A percentile compares a stretch with the other conserved stretches of the same genome.
phyloP scores from a whole-genome alignment of 2,888 invertebrate genomes.

The Pseudanteris insignis region DNA sequence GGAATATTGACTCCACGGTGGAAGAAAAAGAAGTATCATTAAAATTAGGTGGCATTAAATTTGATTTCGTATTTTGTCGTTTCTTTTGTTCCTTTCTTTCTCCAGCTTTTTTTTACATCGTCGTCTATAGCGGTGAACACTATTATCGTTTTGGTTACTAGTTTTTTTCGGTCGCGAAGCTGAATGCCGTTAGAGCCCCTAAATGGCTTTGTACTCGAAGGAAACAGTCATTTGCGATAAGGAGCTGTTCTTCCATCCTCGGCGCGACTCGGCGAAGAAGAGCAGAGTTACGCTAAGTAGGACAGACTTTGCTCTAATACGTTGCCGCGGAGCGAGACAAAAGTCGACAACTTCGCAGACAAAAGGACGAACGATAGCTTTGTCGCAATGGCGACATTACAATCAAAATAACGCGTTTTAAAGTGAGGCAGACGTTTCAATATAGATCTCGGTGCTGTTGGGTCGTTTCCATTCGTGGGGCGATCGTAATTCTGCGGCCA shows the following conservation, averaged over 20 bases:
- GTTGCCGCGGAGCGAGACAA: conserved; percentile 26
- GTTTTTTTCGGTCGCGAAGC: conserved; percentile 51
- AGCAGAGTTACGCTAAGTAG: conserved; percentile 36
- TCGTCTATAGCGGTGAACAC: conserved; percentile 18
- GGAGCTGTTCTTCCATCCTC: conserved; percentile 55
- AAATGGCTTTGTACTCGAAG: conserved; percentile 61
- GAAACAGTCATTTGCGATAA: conserved; percentile 65
- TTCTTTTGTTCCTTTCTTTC: conserved; percentile 12
- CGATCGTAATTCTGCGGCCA: conserved; percentile 50
- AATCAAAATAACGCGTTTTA: conserved; percentile 61
- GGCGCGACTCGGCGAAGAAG: conserved; percentile 35
- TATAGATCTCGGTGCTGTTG: conserved; percentile 37
- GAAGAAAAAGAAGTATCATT: no score
- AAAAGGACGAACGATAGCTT: conserved; percentile 49
- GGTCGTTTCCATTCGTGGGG: conserved; percentile 41
- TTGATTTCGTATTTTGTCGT: no score
- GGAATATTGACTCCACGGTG: no score
- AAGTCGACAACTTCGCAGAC: conserved; percentile 41
- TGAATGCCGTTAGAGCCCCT: conserved; percentile 56
- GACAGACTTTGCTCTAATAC: conserved; percentile 32
- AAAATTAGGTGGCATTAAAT: no score
- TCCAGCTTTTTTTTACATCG: conserved; percentile 6
- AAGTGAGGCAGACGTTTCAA: conserved; percentile 56
- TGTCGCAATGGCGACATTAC: conserved; percentile 54
- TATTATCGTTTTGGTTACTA: conserved; percentile 51